phyloP scores from a whole-genome alignment of 2,797 vertebrate genomes.

The Buceros bicornis region DNA sequence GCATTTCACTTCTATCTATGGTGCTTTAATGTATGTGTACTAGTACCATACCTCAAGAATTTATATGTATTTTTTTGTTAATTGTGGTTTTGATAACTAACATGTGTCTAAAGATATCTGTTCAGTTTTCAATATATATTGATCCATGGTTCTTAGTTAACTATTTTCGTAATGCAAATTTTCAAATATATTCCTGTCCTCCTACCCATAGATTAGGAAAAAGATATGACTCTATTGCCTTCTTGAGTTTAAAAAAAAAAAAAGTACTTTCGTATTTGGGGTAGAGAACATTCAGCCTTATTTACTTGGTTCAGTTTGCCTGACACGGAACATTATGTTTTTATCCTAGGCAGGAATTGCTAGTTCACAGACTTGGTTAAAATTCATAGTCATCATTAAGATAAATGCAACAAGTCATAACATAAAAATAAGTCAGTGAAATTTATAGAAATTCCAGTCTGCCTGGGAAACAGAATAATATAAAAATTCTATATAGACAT shows the following conservation, averaged over 20 bases:
- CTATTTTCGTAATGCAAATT: not conserved
- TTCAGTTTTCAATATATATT: not conserved
- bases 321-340: not conserved
- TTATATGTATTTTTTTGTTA: not conserved
- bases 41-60: not conserved
- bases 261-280: not conserved
- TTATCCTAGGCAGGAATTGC: not conserved
- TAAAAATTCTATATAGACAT: not conserved
- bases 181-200: not conserved
- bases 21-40: not conserved
- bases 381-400: not conserved
- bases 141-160: not conserved
- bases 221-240: not conserved
- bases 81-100: not conserved
- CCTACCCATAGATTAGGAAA: not conserved
- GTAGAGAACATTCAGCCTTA: not conserved
- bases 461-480: not conserved
- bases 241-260: not conserved
- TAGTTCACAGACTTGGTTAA: not conserved
- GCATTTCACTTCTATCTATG: not conserved
- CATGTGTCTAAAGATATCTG: accelerated
- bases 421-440: not conserved
- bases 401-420: not conserved
- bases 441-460: not conserved
- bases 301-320: not conserved